Evolutionary conservation across 2,113 vertebrate species (phyloP), one percentile per base, ranked within the genome.

Genomic region (Hirundichthys speculiger): DNA sequence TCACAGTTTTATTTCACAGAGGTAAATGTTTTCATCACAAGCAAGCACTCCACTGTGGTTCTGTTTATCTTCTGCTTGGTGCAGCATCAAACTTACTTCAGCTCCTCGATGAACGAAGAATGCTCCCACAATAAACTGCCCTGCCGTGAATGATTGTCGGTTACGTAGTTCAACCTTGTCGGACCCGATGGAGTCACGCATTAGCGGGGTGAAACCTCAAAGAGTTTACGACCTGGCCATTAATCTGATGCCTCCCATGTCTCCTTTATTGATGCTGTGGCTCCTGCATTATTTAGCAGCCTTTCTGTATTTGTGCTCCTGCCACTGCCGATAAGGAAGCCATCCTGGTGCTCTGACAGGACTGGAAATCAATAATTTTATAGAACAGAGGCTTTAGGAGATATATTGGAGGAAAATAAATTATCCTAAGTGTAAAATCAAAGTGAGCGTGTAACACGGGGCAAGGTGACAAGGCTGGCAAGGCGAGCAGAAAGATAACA

Each of bases 241-340:
- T 88, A 85, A 89, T 88, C 78, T 60, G 77, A 81, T 63, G 67
- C 82, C 77, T 75, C 80, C 71, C 65, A 65, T 73, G 81, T 71
- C 82, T 76, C 62, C 58, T 69, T 75, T 82, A 86, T 87, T 82
- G 80, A 90, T 76, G 79, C 57, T 60, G 61, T 63, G 75, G 76
- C 67, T 74, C 42, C 61, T 91, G 86, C 83, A 86, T 90, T 90
- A 90, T 91, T 92, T 80, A 90, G 74, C 76, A 85, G 69, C 59
- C 64, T 71, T 54, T 82, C 79, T 75, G 62, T 84, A 67, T 89
- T 86, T 86, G 75, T 86, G 74, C 59, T 76, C 64, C 75, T 80
- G 76, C 80, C 88, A 82, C 63, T 65, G 41, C 53, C 46, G 68
- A 80, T 86, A 75, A 85, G 74, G 68, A 59, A 83, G 74, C 69